Evolutionary conservation across 2,113 vertebrate species (phyloP).

Genomic region (Okapia johnstoni): DNA sequence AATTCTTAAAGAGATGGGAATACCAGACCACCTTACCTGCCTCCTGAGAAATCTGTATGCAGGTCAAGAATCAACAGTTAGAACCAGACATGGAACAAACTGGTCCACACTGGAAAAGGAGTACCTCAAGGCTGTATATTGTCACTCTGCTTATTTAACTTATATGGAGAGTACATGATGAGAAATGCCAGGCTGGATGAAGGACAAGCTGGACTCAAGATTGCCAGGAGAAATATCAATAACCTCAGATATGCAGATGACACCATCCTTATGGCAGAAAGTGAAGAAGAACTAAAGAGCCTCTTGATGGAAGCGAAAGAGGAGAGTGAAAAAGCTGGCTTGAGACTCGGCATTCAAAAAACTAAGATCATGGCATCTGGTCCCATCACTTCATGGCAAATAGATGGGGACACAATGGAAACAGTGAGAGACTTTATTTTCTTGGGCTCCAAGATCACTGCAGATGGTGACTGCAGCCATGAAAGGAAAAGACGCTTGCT

Average conservation of each 20-base stretch:
- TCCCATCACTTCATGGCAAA: not conserved
- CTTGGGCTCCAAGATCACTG: not conserved
- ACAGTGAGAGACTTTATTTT: not conserved
- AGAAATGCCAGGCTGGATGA: not conserved
- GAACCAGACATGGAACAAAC: not conserved
- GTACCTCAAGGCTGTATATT: not conserved
- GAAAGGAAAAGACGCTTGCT: not conserved
- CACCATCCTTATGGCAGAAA: not conserved
- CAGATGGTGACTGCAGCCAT: not conserved
- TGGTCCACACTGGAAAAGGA: not conserved
- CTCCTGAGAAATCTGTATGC: not conserved
- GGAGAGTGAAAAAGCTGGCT: not conserved
- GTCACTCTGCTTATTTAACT: not conserved
- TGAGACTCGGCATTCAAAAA: not conserved
- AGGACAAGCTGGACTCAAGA: not conserved
- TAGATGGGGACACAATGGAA: not conserved
- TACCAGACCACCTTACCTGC: not conserved
- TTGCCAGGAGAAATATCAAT: not conserved
- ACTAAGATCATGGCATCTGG: not conserved
- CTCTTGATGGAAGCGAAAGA: not conserved
- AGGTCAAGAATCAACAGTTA: not conserved
- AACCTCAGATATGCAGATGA: not conserved
- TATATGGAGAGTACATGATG: not conserved
- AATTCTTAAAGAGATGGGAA: not conserved
- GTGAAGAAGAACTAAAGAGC: not conserved